Conservation (phyloP, 2,888 invertebrate genomes). For the Lasioglossum vierecki region DNA sequence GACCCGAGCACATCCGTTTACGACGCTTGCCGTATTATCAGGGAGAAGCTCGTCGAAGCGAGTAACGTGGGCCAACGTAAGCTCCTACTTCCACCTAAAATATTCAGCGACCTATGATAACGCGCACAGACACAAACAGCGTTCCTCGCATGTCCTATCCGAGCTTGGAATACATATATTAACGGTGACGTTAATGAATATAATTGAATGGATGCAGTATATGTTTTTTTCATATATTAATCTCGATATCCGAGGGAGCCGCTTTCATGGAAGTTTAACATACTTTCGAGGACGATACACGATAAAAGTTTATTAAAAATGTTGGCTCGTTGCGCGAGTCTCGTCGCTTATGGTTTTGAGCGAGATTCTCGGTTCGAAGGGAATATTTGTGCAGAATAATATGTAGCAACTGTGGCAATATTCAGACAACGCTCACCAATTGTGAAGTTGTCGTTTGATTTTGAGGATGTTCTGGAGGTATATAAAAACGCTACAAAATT, state of each 20-base stretch:
- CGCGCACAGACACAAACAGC: not conserved
- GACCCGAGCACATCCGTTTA: conserved; percentile 97
- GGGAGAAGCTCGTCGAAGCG: conserved; percentile 97
- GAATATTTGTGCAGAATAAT: not conserved
- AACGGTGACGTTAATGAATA: not conserved
- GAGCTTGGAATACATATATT: not conserved
- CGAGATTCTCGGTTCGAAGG: not conserved
- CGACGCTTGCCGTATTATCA: conserved; percentile 97
- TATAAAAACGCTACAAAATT: too few species aligned
- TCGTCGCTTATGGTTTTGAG: too few species aligned
- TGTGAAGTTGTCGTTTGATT: too few species aligned
- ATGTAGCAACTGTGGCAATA: too few species aligned
- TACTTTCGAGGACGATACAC: not conserved
- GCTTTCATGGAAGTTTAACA: not conserved
- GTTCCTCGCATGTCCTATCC: not conserved
- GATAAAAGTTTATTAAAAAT: not conserved
- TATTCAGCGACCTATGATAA: conserved; percentile 32
- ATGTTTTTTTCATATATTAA: not conserved
- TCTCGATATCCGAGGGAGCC: not conserved
- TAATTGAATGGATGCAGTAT: not conserved
- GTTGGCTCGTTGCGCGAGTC: not conserved
- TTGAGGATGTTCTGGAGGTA: too few species aligned
- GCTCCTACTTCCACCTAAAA: conserved; percentile 76
- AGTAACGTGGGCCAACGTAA: conserved; percentile 93
- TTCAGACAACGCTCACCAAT: too few species aligned